Percentiles rank a stretch among this genome's conserved stretches.
Evolutionary conservation across 2,888 invertebrate genomes (phyloP).

Genomic region (Vanessa cardui): DNA sequence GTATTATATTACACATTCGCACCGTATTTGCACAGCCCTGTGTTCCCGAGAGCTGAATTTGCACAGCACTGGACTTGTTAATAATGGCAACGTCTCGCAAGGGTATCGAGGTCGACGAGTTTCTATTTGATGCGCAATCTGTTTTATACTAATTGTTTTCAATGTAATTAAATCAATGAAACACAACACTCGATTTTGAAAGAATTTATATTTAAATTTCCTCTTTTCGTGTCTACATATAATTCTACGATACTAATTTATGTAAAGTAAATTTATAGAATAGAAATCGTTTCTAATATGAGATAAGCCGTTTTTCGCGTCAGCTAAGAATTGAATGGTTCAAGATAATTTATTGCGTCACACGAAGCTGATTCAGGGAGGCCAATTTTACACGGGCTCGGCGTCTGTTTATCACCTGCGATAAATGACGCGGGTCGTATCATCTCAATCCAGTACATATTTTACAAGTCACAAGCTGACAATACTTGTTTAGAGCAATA

Average conservation of each 20-base stretch:
- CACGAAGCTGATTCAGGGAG: conserved; percentile 24
- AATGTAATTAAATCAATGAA: conserved; percentile 1
- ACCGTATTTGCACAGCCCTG: conserved; percentile 15
- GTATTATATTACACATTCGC: conserved; percentile 36
- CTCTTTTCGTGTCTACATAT: neutral
- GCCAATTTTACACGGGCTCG: conserved; percentile 17
- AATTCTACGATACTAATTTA: neutral
- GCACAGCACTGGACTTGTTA: conserved; percentile 11
- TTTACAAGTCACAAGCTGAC: conserved; percentile 24
- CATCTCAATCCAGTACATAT: conserved; percentile 28
- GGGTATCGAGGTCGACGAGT: conserved; percentile 12
- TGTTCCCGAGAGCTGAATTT: conserved; percentile 9
- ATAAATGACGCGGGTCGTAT: conserved; percentile 28
- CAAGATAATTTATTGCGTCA: conserved; percentile 19
- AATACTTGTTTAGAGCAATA: conserved; percentile 12
- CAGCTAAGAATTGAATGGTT: neutral
- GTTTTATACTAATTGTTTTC: conserved; percentile 2
- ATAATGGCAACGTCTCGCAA: conserved; percentile 7
- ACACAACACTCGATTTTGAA: no score
- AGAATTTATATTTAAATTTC: no score
- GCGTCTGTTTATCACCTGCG: conserved; percentile 28
- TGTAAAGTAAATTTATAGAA: neutral
- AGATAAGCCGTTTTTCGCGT: neutral
- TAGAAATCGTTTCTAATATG: neutral
- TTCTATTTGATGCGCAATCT: conserved; percentile 11